Base-by-base conservation (phyloP, 2,113 vertebrate genomes). In the Pollimyrus isidori region DNA sequence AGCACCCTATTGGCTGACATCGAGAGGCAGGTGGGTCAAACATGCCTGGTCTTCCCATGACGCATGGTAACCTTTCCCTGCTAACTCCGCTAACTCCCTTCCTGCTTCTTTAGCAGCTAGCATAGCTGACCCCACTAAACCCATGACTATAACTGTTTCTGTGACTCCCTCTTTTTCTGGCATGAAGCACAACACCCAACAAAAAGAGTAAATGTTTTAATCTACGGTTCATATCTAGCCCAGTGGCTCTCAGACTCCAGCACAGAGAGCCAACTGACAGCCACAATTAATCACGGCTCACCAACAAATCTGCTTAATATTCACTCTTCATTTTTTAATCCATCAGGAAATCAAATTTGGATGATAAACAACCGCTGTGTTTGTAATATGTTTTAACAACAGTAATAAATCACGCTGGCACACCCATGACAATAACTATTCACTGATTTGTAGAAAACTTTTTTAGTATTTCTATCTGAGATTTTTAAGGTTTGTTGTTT, bases 1-100 rank as follows among this genome's bases (percentile, higher is more conserved):
- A 99, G 98, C n/a, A 96, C 97, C 88, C 94, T 99, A 48, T 94
- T 99, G 88, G 94, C 93, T 0, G 98, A 99, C 94, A 99, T 99
- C 0, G 98, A 99, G 95, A 96, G 96, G 87, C 97, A 99, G 97
- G 98, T 99, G 76, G 86, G 89, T 89, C 49, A 21, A 30, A 46
- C 26, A 1, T 3, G 10, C 42, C 48, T 1, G 2, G 7, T 52
- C 21, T 11, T 86, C 45, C 48, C 15, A 30, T 52, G 49, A 86
- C n/a, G 23, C 84, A 26, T 1, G 2, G 48, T 9, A 48, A 42
- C 45, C 15, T 53, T 15, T 30, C 13, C 50, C 48, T 26, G 21
- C 13, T 53, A 53, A 48, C 17, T 53, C 85, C 7, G 50, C 50
- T 56, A 9, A 69, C n/a, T 26, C 62, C n/a, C n/a, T 26, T 39